Conservation (phyloP, 2,113 vertebrate genomes). For the Cyrtonyx montezumae region DNA sequence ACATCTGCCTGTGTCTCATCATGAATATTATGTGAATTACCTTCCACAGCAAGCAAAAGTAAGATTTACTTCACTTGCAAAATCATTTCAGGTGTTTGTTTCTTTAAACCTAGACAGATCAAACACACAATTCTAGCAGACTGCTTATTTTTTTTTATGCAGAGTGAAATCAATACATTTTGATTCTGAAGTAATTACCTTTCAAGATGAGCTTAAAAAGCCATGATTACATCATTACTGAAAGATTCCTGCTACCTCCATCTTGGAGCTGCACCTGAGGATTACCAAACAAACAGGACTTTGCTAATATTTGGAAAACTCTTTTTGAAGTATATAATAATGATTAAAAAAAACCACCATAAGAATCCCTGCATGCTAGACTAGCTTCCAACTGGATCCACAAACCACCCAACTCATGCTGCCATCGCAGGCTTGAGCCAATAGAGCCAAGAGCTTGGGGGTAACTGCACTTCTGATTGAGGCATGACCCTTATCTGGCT, state of each 20-base stretch:
- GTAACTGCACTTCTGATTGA: not conserved
- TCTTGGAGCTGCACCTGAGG: not conserved
- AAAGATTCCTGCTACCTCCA: not conserved
- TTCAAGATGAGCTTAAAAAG: not conserved
- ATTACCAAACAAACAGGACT: conserved; percentile 10
- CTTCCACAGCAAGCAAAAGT: not conserved
- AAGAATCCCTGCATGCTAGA: not conserved
- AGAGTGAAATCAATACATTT: not conserved
- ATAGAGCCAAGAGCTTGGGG: not conserved
- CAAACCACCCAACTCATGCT: not conserved
- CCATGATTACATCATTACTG: not conserved
- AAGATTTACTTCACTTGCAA: not conserved
- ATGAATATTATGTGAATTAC: not conserved
- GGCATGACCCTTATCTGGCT: not conserved
- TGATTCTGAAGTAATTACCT: not conserved
- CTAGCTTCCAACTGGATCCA: not conserved
- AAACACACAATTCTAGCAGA: not conserved
- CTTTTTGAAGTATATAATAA: not conserved
- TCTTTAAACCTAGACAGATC: not conserved
- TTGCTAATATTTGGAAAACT: not conserved
- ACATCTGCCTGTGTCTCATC: not conserved
- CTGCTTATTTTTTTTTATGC: not conserved
- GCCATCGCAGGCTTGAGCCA: not conserved
- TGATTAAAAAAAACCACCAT: not conserved
- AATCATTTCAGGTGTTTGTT: not conserved